A percentile compares a stretch with the other conserved stretches of the same genome.
These are phyloP conservation scores for Euplagia quadripunctaria DNA, from an alignment of 2,888 invertebrate species.

Conservation along the genomic window DNA sequence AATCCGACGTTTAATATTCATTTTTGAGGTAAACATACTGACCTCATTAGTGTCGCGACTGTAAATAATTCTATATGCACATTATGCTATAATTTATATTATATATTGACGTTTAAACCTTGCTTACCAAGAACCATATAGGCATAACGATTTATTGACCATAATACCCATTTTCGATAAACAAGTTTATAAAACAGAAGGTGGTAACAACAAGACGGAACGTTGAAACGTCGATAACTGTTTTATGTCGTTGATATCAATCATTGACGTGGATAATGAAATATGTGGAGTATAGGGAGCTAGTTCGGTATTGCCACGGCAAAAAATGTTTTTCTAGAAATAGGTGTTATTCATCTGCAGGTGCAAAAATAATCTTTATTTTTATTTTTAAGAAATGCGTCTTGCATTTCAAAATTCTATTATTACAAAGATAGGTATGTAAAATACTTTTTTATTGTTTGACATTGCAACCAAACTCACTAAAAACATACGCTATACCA, in stretches of 20 bases:
- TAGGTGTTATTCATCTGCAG: too few relatives aligned
- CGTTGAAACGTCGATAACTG: constrained; percentile 43
- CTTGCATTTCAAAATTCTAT: too few relatives aligned
- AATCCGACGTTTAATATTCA: not conserved
- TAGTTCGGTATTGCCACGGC: not conserved
- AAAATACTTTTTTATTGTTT: too few relatives aligned
- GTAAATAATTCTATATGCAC: not conserved
- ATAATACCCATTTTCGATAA: constrained; percentile 41
- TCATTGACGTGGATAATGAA: constrained; percentile 43
- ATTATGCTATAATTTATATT: constrained; percentile 26
- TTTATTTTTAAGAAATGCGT: too few relatives aligned
- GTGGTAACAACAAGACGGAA: constrained; percentile 40
- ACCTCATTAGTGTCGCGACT: not conserved
- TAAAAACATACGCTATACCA: too few relatives aligned
- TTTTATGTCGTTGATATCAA: constrained; percentile 49
- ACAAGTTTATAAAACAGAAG: constrained; percentile 52
- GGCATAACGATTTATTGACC: constrained; percentile 29
- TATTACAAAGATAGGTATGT: too few relatives aligned
- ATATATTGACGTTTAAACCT: constrained; percentile 38
- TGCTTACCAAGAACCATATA: constrained; percentile 10
- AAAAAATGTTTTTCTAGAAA: not conserved
- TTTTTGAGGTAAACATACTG: not conserved
- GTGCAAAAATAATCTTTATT: too few relatives aligned
- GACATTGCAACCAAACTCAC: too few relatives aligned
- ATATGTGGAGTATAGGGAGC: constrained; percentile 18